A percentile compares a stretch with the other conserved stretches of the same genome.
Evolutionary conservation across 2,113 vertebrate species (phyloP).

Genomic region (Rhinogobius similis): DNA sequence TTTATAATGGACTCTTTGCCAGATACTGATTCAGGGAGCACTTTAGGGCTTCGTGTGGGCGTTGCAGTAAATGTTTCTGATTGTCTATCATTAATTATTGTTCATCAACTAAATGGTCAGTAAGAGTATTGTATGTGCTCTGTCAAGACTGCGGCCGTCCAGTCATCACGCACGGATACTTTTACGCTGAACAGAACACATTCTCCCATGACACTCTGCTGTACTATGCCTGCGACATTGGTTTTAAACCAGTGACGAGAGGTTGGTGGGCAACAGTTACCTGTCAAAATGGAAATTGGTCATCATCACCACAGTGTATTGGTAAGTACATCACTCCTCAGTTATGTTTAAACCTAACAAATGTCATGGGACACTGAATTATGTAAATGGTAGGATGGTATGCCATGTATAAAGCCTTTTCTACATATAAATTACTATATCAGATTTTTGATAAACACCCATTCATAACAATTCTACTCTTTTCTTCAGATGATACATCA

Average conservation of each 20-base stretch:
- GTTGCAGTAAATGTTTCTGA: no score
- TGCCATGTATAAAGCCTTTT: no score
- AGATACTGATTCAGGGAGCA: no score
- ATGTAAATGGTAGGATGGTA: no score
- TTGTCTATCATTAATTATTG: no score
- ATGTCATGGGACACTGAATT: background rate
- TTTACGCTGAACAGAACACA: background rate
- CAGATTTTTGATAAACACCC: no score
- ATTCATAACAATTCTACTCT: no score
- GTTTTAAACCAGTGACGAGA: slow-evolving; percentile 32
- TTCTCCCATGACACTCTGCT: fast-evolving
- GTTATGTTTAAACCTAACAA: background rate
- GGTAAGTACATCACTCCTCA: slow-evolving; percentile 29
- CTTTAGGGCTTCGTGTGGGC: no score
- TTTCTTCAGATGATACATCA: no score
- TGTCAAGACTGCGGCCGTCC: slow-evolving; percentile 1
- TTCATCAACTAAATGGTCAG: no score
- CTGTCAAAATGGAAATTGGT: slow-evolving; percentile 44
- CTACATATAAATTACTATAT: no score
- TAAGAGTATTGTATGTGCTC: background rate
- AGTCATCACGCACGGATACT: background rate
- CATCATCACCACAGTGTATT: slow-evolving; percentile 34
- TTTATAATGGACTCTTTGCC: no score
- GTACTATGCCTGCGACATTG: slow-evolving; percentile 24
- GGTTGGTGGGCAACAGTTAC: slow-evolving; percentile 53